phyloP scores from a whole-genome alignment of 1,140 invertebrate species.

The Drosophila leontia region DNA sequence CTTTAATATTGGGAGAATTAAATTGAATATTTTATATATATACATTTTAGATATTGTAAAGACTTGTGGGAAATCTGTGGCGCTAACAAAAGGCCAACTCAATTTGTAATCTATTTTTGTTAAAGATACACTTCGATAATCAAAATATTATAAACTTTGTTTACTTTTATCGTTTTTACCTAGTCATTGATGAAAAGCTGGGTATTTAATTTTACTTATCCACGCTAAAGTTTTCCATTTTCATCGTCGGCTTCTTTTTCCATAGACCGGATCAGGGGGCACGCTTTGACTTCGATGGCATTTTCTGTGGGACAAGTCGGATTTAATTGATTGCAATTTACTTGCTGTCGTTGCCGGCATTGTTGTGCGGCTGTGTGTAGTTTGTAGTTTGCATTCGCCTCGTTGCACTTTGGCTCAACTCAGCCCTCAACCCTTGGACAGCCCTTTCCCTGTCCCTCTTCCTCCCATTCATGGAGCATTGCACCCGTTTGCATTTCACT shows the following conservation, averaged over 20 bases:
- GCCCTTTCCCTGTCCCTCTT: background rate
- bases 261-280: constrained; percentile 54
- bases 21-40: background rate
- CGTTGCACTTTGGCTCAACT: constrained; percentile 24
- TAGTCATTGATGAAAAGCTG: background rate
- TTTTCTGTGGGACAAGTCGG: constrained; percentile 24
- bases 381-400: constrained; percentile 27
- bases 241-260: constrained; percentile 27
- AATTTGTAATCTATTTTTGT: background rate
- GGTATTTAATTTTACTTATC: background rate
- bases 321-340: constrained; percentile 78
- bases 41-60: background rate
- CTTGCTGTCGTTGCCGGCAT: constrained; percentile 39
- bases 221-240: background rate
- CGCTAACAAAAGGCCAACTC: no score
- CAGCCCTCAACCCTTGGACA: background rate
- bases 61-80: background rate
- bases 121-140: no score
- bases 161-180: background rate
- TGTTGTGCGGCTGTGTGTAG: constrained; percentile 40
- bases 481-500: constrained; percentile 57
- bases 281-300: constrained; percentile 24
- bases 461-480: constrained; percentile 44
- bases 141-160: background rate
- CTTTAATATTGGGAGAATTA: no score